phyloP scores from a whole-genome alignment of 2,888 invertebrate species.

The Bombylius discolor region DNA sequence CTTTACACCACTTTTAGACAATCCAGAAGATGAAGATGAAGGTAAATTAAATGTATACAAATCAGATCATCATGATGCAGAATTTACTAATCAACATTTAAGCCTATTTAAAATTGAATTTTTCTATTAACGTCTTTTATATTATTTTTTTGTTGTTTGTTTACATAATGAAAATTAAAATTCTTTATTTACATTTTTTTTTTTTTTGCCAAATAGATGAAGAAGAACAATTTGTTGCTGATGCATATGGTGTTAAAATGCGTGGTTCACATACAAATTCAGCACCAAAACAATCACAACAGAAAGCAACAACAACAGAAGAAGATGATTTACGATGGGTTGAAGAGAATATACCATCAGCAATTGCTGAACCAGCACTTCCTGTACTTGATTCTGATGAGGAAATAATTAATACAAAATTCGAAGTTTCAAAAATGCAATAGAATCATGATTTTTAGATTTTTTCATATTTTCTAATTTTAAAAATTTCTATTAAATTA shows the following conservation, averaged over 20 bases:
- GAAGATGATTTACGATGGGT: constrained; percentile 83
- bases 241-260: constrained; percentile 75
- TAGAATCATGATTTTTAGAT: constrained; percentile 25
- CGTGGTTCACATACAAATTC: constrained; percentile 41
- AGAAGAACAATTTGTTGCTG: constrained; percentile 73
- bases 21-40: constrained; percentile 64
- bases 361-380: constrained; percentile 55
- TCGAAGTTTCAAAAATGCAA: constrained; percentile 83
- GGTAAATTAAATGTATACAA: constrained; percentile 22
- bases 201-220: constrained; percentile 48
- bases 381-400: constrained; percentile 64
- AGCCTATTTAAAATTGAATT: no score
- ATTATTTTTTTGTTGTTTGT: not conserved
- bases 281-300: constrained; percentile 30
- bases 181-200: not conserved
- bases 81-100: no score
- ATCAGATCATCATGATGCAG: no score
- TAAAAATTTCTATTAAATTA: not conserved
- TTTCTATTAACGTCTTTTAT: no score
- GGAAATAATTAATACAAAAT: constrained; percentile 72
- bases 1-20: constrained; percentile 82
- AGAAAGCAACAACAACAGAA: constrained; percentile 38
- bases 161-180: not conserved
- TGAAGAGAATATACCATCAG: constrained; percentile 81
- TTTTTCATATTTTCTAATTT: not conserved